Percentiles rank a stretch among this genome's conserved stretches.
These are phyloP conservation scores for Drymonia ruficornis DNA, from an alignment of 2,888 invertebrate species.

Conservation along the genomic window DNA sequence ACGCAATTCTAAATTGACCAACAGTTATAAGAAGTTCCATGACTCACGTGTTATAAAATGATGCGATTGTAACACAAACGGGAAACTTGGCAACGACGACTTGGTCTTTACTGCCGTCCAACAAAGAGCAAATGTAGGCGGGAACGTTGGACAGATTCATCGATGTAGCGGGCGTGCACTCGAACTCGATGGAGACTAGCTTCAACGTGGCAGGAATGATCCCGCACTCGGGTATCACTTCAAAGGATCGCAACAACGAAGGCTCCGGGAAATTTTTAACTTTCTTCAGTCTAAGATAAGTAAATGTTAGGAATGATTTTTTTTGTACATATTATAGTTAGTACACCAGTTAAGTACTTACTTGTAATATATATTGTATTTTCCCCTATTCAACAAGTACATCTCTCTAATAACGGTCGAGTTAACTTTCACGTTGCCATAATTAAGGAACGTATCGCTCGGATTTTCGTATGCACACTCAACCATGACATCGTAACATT, in stretches of 20 bases:
- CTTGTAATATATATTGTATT: conserved; percentile 83
- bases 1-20: too few relatives aligned
- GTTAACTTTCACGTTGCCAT: conserved; percentile 85
- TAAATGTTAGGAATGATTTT: neutral
- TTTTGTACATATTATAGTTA: neutral
- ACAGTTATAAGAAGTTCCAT: neutral
- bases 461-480: conserved; percentile 79
- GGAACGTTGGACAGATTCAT: conserved; percentile 73
- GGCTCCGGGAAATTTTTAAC: conserved; percentile 77
- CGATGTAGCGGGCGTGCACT: conserved; percentile 72
- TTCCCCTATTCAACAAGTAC: conserved; percentile 83
- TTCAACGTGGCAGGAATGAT: conserved; percentile 60
- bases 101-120: conserved; percentile 75
- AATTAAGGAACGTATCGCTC: conserved; percentile 73
- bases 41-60: conserved; percentile 78
- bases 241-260: conserved; percentile 64
- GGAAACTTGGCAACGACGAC: conserved; percentile 79
- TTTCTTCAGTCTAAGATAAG: conserved; percentile 63
- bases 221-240: conserved; percentile 63
- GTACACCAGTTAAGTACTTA: conserved; percentile 48
- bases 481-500: conserved; percentile 85
- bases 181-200: conserved; percentile 62
- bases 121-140: conserved; percentile 68
- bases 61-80: conserved; percentile 70
- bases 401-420: conserved; percentile 71